Conservation (phyloP, 2,113 vertebrate species). For the Hydrochoerus hydrochaeris region DNA sequence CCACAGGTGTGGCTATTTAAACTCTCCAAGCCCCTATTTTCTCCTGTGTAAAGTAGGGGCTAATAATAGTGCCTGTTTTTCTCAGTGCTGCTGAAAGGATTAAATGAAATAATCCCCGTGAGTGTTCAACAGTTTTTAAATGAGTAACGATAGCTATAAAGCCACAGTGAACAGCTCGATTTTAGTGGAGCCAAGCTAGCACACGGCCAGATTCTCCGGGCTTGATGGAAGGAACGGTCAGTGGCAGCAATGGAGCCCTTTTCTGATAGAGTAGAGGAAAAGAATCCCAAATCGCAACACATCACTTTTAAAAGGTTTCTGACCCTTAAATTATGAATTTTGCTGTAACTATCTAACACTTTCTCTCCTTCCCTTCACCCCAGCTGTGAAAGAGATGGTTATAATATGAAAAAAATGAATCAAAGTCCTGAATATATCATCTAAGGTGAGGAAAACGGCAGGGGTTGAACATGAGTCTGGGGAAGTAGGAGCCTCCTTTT, state of each 20-base stretch:
- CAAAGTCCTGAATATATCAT: slow-evolving; percentile 75
- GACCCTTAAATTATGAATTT: slow-evolving; percentile 71
- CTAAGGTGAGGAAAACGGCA: slow-evolving; percentile 78
- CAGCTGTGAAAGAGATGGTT: slow-evolving; percentile 78
- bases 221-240: fast-evolving
- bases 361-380: slow-evolving; percentile 67
- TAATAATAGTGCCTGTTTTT: slow-evolving; percentile 50
- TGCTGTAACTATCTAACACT: slow-evolving; percentile 67
- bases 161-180: not conserved
- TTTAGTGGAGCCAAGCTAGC: not conserved
- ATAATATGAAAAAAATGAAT: slow-evolving; percentile 77
- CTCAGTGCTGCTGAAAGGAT: slow-evolving; percentile 41
- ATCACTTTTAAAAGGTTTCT: slow-evolving; percentile 68
- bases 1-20: slow-evolving; percentile 33
- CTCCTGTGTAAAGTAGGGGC: slow-evolving; percentile 7
- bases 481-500: slow-evolving; percentile 41
- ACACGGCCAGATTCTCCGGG: not conserved
- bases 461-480: slow-evolving; percentile 64
- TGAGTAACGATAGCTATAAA: not conserved
- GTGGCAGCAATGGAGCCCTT: not conserved
- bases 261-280: not conserved
- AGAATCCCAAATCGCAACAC: slow-evolving; percentile 36
- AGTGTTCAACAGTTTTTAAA: slow-evolving; percentile 57
- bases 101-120: slow-evolving; percentile 55
- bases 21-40: slow-evolving; percentile 35